These are phyloP conservation scores for Diorhabda elongata DNA, from an alignment of 1,140 invertebrate genomes.

Conservation along the genomic window DNA sequence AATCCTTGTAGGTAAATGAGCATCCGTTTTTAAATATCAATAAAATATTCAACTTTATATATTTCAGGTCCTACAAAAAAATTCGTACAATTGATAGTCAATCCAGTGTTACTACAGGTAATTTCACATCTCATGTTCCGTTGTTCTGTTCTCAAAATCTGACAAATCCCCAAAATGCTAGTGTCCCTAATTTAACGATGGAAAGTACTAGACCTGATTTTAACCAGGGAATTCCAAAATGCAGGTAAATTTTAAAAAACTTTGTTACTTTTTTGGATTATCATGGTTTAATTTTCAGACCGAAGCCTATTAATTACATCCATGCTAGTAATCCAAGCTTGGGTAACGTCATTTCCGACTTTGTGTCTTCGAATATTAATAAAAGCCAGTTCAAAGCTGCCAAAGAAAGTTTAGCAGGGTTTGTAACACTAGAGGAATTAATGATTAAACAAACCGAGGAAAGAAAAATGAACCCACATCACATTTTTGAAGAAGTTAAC, in stretches of 20 bases:
- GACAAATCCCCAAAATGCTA: constrained; percentile 36
- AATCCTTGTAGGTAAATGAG: too few relatives aligned
- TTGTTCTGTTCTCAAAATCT: constrained; percentile 37
- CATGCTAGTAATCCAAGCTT: constrained; percentile 66
- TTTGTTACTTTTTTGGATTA: too few relatives aligned
- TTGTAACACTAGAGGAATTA: constrained; percentile 67
- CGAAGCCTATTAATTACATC: constrained; percentile 55
- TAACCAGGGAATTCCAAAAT: not conserved
- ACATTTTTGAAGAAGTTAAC: constrained; percentile 50
- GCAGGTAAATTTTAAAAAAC: not conserved
- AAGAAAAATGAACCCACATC: constrained; percentile 46
- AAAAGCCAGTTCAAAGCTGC: constrained; percentile 31
- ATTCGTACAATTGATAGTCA: constrained; percentile 30
- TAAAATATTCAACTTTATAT: not conserved
- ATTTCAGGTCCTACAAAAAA: constrained; percentile 53
- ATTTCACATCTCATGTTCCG: constrained; percentile 45
- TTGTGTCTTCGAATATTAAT: constrained; percentile 19
- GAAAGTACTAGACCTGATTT: constrained; percentile 17
- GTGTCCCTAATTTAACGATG: constrained; percentile 38
- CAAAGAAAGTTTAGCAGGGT: constrained; percentile 46
- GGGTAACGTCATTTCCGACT: constrained; percentile 50
- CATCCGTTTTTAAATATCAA: too few relatives aligned
- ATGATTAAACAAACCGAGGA: constrained; percentile 72
- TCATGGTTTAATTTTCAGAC: not conserved
- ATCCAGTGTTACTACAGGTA: constrained; percentile 41